Evolutionary conservation across 2,797 vertebrate genomes (phyloP), one percentile per base, ranked within the genome.

Genomic region (Borostomias antarcticus): DNA sequence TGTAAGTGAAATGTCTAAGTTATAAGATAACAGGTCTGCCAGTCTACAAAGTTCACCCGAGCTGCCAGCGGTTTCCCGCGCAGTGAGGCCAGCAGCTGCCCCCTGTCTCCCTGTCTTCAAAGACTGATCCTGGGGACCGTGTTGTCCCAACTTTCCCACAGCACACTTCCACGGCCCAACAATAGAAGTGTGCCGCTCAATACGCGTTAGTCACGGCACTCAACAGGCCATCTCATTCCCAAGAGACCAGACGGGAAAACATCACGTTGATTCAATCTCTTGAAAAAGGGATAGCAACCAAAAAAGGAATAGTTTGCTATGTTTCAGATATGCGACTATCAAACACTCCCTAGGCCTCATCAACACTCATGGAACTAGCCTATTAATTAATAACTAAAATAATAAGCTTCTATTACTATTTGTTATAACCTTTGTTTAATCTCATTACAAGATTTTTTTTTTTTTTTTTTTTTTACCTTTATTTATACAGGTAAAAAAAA

Each of bases 101-200:
- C n/a, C n/a, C n/a, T n/a, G n/a, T n/a, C n/a, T n/a, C n/a, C n/a
- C 75, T 65, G 32, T 63, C 69, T 62, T 76, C 84, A 70, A 67
- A 72, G 52, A 21, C 62, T 69, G 61, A 68, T 69, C 82, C 78
- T 73, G 90, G 86, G 82, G 80, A 71, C 85, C 54, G 64, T 0
- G 51, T 74, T 32, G 76, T 68, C 76, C 47, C 3, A 68, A 79
- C 87, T 92, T 94, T 94, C 92, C 91, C 93, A 93, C 90, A 89
- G 88, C 21, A 54, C 53, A 70, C 70, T 83, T 88, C 92, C 87
- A 80, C 58, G 10, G 11, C 0, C 33, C 10, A 70, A 93, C 90
- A 92, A 94, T 90, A 89, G 93, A 93, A 91, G 92, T 89, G 93
- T 95, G 94, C 90, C 91, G n/a, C 76, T 84, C 87, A 89, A 91